Evolutionary conservation across 2,113 vertebrate genomes (phyloP).

Genomic region (Tiliqua scincoides): DNA sequence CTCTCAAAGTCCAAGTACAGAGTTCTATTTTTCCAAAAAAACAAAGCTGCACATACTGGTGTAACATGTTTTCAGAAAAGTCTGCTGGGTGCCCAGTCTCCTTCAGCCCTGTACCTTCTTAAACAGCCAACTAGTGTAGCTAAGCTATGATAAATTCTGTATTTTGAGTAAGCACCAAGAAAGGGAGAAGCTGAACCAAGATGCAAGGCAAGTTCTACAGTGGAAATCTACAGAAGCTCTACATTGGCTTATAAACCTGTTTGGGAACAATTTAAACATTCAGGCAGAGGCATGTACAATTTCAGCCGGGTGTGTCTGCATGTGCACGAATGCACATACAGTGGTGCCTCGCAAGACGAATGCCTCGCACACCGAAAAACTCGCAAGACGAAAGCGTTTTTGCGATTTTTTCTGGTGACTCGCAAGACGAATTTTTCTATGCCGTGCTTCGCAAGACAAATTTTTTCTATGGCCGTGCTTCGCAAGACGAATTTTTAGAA

Average conservation of each 20-base stretch:
- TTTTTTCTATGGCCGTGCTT: too few species aligned
- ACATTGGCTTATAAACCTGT: neutral
- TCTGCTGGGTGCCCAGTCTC: too few species aligned
- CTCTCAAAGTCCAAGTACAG: slow-evolving; percentile 14
- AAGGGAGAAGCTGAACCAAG: neutral
- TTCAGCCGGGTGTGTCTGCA: too few species aligned
- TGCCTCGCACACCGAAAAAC: too few species aligned
- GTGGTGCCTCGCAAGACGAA: too few species aligned
- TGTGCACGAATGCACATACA: too few species aligned
- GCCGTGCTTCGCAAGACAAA: too few species aligned
- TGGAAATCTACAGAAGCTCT: neutral
- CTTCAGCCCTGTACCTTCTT: neutral
- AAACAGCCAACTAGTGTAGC: neutral
- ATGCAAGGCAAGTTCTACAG: neutral
- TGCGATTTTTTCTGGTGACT: too few species aligned
- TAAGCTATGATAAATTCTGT: neutral
- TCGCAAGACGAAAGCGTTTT: too few species aligned
- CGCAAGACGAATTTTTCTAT: too few species aligned
- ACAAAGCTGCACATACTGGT: neutral
- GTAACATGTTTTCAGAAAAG: neutral
- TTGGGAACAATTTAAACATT: neutral
- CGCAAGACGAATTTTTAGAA: too few species aligned
- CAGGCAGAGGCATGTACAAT: neutral
- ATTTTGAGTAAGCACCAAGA: neutral
- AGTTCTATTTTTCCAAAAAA: neutral